Evolutionary conservation across 2,797 vertebrate genomes (phyloP), one percentile per base, ranked within the genome.

Genomic region (Takifugu rubripes): DNA sequence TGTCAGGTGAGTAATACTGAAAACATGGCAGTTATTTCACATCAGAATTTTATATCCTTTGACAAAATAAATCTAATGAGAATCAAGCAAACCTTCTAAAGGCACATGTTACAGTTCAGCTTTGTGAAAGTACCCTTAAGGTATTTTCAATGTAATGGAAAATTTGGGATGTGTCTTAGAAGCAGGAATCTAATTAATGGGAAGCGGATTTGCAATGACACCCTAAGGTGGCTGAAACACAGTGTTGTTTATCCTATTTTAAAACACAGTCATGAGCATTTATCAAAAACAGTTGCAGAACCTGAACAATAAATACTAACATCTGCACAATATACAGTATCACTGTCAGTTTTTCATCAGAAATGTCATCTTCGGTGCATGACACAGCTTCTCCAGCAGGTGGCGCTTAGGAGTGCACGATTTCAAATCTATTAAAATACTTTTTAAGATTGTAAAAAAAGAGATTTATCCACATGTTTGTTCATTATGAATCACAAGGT

Each of bases 21-120:
- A 52, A 46, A 66, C 71, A 63, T 66, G 60, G 48, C 44, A 50
- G 33, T 55, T 56, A 43, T 63, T 68, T 43, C 33, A 77, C 50
- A 62, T 42, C 21, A 40, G 42, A 63, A 63, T 42, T 25, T 2
- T 33, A 60, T 70, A 24, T 46, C 54, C 17, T 53, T 61, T 61
- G 50, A 56, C 10, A 52, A 68, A 76, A 71, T 70, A 75, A 71
- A 67, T 9, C 43, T 59, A 8, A 70, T 59, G 17, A 27, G 59
- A 73, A 75, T 53, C 51, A 49, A 53, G 61, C 57, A 45, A 56
- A 42, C 49, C 49, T 63, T 67, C 70, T 77, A 77, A 86, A 86
- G 82, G 82, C 81, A 88, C 84, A 67, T 52, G 31, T 64, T 72
- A 74, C 68, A 69, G 49, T 70, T 65, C 24, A 1, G 49, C 49